phyloP scores from a whole-genome alignment of 2,888 invertebrate species.

The Chymomyza procnemis region DNA sequence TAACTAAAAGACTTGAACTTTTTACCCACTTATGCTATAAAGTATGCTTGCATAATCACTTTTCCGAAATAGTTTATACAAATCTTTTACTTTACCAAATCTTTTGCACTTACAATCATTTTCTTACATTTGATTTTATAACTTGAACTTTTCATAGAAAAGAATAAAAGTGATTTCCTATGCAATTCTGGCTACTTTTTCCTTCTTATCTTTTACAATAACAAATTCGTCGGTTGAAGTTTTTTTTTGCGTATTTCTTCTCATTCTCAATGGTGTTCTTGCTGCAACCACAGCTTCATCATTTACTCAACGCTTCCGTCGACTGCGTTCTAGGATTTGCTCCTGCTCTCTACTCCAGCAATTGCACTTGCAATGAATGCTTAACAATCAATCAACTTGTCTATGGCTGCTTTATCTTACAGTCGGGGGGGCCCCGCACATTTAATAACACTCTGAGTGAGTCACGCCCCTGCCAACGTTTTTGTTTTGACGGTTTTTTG shows the following conservation, averaged over 20 bases:
- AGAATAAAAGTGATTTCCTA: background rate
- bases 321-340: constrained; percentile 16
- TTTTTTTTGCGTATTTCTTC: background rate
- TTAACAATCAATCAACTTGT: constrained; percentile 65
- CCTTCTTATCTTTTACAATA: background rate
- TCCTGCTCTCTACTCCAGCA: background rate
- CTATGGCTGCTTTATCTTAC: constrained; percentile 9
- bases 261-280: background rate
- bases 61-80: no score
- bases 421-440: background rate
- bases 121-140: background rate
- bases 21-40: no score
- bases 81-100: background rate
- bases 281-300: constrained; percentile 17
- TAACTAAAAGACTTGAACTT: no score
- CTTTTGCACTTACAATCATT: no score
- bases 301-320: constrained; percentile 8
- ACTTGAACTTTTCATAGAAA: background rate
- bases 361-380: constrained; percentile 25
- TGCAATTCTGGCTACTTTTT: background rate
- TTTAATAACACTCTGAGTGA: background rate
- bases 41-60: no score
- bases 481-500: background rate
- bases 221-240: background rate
- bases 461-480: background rate